Base-by-base conservation (phyloP, 2,888 invertebrate species). In the Myathropa florea region DNA sequence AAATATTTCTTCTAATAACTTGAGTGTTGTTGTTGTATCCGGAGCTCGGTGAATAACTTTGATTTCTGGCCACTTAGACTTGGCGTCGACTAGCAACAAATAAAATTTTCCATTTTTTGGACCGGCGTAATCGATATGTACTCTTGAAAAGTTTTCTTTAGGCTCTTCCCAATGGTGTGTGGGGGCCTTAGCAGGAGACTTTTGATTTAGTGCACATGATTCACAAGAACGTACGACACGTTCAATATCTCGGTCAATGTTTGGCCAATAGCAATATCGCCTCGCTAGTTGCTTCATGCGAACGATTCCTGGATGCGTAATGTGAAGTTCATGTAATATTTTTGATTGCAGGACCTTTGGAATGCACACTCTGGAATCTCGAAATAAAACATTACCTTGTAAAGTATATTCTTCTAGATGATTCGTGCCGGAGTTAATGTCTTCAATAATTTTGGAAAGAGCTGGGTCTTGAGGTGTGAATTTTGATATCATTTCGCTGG, bases 321-420 rank as follows among this genome's bases (percentile, higher is more conserved):
- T 18, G 7, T 53, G 53, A 53, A 53, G 53, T 53, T 53, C 39
- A 7, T 39, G 39, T 53, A 53, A 53, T 53, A 53, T 53, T 18
- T 53, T 53, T 7, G 53, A 53, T 18, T 18, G 53, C 18, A 53
- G 18, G 18, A 21, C 7, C 10, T 46, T 46, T n/a, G 53, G 53
- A 4, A 53, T 18, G 18, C 53, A 18, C 18, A 53, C 53, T 53
- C 53, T 53, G 53, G 53, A 53, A 18, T 53, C 53, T 53, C 53
- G 53, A 18, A 53, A 18, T 59, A 59, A 59, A 14, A 59, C 24
- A 9, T 59, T 59, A 59, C 59, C 24, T 59, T 26, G 26, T 59
- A 26, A 26, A 23, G 57, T 57, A 57, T 57, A 57, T 57, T 57
- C 57, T 59, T 59, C 59, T 26, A 59, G 59, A 59, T 59, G 59